Base-by-base conservation (phyloP, 2,888 invertebrate genomes). In the Neoaliturus tenellus region DNA sequence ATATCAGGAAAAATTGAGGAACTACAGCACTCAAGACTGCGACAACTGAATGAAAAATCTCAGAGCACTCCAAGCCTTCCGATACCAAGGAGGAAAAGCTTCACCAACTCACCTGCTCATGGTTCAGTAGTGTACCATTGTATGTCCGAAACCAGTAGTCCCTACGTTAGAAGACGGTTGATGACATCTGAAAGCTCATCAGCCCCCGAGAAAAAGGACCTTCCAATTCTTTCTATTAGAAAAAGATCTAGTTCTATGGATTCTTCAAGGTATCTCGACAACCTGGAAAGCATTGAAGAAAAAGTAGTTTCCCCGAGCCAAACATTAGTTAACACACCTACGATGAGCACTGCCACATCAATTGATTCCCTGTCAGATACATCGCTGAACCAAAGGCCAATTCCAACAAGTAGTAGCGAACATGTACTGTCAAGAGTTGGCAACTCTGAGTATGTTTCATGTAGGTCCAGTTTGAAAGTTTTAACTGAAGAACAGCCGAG, bases 181-280 rank as follows among this genome's bases (percentile, higher is more conserved):
- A 89, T 85, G 48, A 84, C 83, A n/a, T 71, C 67, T 20, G 48
- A 33, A 48, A 78, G 80, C 35, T 80, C 80, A 20, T 23, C 75
- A 23, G n/a, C 33, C 41, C 58, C 73, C 12, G 48, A 31, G 17
- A 69, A 35, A 20, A 58, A 73, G 28, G 71, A 81, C 25, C 67
- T 35, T 20, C 83, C 62, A 80, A 88, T 91, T 31, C 55, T 62
- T 23, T 78, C 44, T 20, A 33, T 67, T 28, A 88, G 89, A n/a
- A 89, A 90, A 14, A 91, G 95, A 85, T 95, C 95, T 0, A 94
- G 94, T 88, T 95, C 95, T 0, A 95, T 95, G 5, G 96, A 96
- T 89, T 95, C 95, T 0, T 93, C 94, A 0, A 84, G 86, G 71
- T 93, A 94, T 82, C 91, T 94, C 35, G 95, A 95, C 90, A 93